Evolutionary conservation across 2,113 vertebrate species (phyloP).

Genomic region (Equus quagga): DNA sequence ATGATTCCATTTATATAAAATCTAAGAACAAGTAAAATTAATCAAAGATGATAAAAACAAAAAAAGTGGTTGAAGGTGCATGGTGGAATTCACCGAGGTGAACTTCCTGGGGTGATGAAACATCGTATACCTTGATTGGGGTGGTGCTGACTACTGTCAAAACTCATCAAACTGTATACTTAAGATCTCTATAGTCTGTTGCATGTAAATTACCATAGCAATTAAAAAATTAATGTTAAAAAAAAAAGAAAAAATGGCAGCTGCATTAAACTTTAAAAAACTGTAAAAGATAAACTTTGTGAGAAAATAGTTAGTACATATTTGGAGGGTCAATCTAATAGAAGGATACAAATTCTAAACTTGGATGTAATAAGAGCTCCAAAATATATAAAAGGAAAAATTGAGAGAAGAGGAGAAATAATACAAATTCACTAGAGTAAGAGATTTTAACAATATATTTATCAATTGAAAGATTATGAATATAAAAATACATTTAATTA

Average conservation of each 20-base stretch:
- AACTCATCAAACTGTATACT: slow-evolving; percentile 1
- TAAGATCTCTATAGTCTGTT: not conserved
- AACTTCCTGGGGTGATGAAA: slow-evolving; percentile 18
- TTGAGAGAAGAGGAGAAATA: not conserved
- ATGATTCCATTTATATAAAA: not conserved
- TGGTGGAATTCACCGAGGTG: not conserved
- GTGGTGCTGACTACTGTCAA: not conserved
- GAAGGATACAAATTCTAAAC: slow-evolving; percentile 13
- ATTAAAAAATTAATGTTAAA: not conserved
- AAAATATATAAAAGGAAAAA: slow-evolving; percentile 23
- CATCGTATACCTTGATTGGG: slow-evolving; percentile 1
- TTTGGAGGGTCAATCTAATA: not conserved
- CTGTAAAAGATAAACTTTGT: not conserved
- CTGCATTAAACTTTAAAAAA: not conserved
- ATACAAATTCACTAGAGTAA: not conserved
- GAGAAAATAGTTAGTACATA: not conserved
- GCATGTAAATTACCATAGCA: not conserved
- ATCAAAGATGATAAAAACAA: not conserved
- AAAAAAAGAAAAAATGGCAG: not conserved
- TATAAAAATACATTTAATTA: slow-evolving; percentile 2
- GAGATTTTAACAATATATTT: not conserved
- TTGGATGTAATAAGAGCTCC: not conserved
- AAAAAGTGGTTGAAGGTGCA: not conserved
- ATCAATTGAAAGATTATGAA: not conserved
- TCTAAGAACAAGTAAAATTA: slow-evolving; percentile 19